phyloP scores from a whole-genome alignment of 2,113 vertebrate species.

The Psophia crepitans region DNA sequence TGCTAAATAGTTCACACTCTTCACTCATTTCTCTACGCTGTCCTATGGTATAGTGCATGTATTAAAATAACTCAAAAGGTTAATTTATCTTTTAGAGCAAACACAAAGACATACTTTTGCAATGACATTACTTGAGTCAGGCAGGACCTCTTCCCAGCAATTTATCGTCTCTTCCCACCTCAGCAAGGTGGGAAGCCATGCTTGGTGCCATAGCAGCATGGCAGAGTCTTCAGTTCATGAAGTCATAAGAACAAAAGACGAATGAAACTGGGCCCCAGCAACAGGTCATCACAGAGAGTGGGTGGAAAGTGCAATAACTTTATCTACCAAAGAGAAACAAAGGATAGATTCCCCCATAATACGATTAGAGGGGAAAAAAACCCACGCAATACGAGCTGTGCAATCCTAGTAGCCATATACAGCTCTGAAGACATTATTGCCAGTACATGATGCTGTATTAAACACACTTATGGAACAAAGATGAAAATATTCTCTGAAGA shows the following conservation, averaged over 20 bases:
- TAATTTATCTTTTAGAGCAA: neutral
- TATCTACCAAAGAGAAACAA: neutral
- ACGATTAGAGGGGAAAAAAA: neutral
- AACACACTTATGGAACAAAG: neutral
- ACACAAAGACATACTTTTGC: neutral
- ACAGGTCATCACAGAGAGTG: neutral
- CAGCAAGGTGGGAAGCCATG: accelerated
- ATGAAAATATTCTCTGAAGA: neutral
- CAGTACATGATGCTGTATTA: neutral
- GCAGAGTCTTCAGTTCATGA: neutral
- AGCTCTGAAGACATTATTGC: neutral
- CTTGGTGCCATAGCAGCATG: neutral
- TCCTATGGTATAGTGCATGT: neutral
- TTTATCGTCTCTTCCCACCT: neutral
- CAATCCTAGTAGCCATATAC: neutral
- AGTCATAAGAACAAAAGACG: accelerated
- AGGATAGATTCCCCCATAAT: neutral
- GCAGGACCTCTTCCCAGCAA: neutral
- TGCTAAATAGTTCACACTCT: neutral
- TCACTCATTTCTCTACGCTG: neutral
- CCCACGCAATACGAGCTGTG: neutral
- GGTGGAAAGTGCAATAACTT: neutral
- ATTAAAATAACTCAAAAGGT: neutral
- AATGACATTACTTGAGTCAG: neutral
- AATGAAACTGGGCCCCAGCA: neutral